These are phyloP conservation scores for Ranitomeya imitator DNA, from an alignment of 2,113 vertebrate species.

Conservation along the genomic window DNA sequence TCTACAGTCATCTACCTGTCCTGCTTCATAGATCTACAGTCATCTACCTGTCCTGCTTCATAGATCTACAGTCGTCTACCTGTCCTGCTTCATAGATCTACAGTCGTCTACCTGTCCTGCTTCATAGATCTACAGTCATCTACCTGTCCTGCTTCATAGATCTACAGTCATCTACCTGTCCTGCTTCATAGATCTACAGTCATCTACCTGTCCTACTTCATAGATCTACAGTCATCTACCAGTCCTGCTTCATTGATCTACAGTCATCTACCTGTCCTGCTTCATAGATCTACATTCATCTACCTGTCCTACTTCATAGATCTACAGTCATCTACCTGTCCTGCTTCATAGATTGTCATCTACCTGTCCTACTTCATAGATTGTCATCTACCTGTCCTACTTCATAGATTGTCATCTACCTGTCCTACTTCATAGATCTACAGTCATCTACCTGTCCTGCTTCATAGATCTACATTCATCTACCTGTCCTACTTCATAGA, in stretches of 20 bases:
- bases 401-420: neutral
- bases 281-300: neutral
- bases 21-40: neutral
- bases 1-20: neutral
- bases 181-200: neutral
- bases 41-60: neutral
- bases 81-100: neutral
- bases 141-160: neutral
- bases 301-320: neutral
- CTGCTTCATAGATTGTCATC: neutral
- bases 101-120: neutral
- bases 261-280: neutral
- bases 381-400: neutral
- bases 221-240: neutral
- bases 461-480: neutral
- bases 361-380: neutral
- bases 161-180: neutral
- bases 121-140: neutral
- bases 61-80: neutral
- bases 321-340: neutral
- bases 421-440: neutral
- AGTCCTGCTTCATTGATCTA: neutral
- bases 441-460: neutral
- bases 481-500: neutral
- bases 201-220: neutral